These are phyloP conservation scores for Chrosomus eos DNA, from an alignment of 2,797 vertebrate genomes.

Conservation along the genomic window DNA sequence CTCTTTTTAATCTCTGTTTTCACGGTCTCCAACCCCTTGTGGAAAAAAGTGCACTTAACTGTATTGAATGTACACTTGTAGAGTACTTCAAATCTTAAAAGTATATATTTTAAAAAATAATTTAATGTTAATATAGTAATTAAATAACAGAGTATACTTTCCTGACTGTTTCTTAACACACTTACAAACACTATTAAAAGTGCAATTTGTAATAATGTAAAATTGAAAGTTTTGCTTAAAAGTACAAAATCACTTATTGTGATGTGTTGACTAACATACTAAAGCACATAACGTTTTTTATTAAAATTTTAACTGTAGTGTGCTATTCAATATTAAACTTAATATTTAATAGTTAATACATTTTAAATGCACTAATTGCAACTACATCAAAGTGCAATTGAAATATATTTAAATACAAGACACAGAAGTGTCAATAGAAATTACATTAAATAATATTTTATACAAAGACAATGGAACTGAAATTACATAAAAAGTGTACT, in stretches of 20 bases:
- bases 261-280: neutral
- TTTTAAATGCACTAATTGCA: neutral
- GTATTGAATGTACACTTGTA: neutral
- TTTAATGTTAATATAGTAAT: neutral
- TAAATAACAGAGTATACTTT: neutral
- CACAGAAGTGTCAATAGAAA: neutral
- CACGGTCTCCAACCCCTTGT: neutral
- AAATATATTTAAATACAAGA: neutral
- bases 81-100: neutral
- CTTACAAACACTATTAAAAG: neutral
- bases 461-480: neutral
- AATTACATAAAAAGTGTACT: neutral
- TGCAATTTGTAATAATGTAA: neutral
- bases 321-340: neutral
- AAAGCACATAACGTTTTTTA: neutral
- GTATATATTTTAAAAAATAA: too few relatives aligned
- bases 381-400: neutral
- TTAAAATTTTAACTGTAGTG: neutral
- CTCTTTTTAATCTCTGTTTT: slow-evolving; percentile 25
- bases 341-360: too few relatives aligned
- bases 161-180: neutral
- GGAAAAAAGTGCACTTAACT: neutral
- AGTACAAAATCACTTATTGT: slow-evolving; percentile 29
- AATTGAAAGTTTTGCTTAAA: neutral
- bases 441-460: neutral